Conservation (phyloP, 2,113 vertebrate species). For the Vireo altiloquus region DNA sequence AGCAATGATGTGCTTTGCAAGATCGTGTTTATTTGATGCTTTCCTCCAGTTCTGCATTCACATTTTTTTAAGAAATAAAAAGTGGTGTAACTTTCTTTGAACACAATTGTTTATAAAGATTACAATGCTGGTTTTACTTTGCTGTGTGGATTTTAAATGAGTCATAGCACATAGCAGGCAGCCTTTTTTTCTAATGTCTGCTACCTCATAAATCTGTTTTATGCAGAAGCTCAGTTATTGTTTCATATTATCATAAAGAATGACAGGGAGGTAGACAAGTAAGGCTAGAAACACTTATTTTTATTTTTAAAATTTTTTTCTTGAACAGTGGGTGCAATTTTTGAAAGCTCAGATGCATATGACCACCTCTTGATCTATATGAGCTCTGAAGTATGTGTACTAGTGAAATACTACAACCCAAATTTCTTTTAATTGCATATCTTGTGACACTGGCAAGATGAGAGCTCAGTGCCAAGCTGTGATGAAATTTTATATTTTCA, state of each 20-base stretch:
- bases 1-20: background rate
- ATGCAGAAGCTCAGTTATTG: background rate
- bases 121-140: background rate
- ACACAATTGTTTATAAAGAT: background rate
- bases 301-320: background rate
- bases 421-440: background rate
- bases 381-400: background rate
- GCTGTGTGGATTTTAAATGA: background rate
- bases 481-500: background rate
- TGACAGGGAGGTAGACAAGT: background rate
- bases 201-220: background rate
- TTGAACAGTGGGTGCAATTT: background rate
- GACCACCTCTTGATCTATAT: background rate
- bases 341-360: background rate
- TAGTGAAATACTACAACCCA: background rate
- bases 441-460: background rate
- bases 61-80: background rate
- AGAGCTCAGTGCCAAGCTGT: background rate
- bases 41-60: background rate
- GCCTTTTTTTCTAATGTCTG: background rate
- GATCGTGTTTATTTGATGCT: background rate
- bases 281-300: background rate
- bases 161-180: background rate
- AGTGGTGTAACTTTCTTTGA: background rate
- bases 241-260: background rate